phyloP scores from a whole-genome alignment of 2,888 invertebrate genomes.

The Dasypolia templi region DNA sequence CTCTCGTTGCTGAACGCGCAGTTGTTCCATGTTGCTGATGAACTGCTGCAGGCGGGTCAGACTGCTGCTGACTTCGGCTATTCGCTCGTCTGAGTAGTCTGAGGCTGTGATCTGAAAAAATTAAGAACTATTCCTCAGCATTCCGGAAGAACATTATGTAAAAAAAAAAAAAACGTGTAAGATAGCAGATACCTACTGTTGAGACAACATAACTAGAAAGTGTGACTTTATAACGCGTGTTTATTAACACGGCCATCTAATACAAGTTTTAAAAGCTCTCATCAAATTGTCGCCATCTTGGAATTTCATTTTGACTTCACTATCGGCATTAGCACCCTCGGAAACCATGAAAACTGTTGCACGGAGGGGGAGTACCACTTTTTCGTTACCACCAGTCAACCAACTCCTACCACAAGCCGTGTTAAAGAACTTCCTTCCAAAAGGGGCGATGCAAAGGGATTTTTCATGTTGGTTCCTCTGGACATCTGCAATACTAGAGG shows the following conservation, averaged over 20 bases:
- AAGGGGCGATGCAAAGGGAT: too few relatives aligned
- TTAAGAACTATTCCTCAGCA: too few relatives aligned
- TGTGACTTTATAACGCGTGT: neutral
- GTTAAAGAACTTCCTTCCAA: too few relatives aligned
- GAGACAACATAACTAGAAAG: neutral
- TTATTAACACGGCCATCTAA: neutral
- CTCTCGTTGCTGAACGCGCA: constrained; percentile 95
- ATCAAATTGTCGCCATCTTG: neutral
- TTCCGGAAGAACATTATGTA: neutral
- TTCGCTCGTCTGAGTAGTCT: constrained; percentile 94
- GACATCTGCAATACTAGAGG: too few relatives aligned
- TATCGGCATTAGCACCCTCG: too few relatives aligned
- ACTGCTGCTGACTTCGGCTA: constrained; percentile 94
- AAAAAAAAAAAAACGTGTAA: neutral
- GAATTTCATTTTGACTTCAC: too few relatives aligned
- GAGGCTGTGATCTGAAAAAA: constrained; percentile 88
- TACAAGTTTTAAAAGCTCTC: neutral
- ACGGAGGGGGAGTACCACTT: too few relatives aligned
- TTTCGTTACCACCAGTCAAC: too few relatives aligned
- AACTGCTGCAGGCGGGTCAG: constrained; percentile 96
- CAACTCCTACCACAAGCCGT: too few relatives aligned
- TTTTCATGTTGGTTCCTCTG: too few relatives aligned
- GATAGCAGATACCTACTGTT: neutral
- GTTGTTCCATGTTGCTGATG: constrained; percentile 93
- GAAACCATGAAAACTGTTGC: too few relatives aligned